A percentile compares a stretch with the other conserved stretches of the same genome.
Conservation (phyloP, 1,140 invertebrate species). For the Diuraphis noxia region DNA sequence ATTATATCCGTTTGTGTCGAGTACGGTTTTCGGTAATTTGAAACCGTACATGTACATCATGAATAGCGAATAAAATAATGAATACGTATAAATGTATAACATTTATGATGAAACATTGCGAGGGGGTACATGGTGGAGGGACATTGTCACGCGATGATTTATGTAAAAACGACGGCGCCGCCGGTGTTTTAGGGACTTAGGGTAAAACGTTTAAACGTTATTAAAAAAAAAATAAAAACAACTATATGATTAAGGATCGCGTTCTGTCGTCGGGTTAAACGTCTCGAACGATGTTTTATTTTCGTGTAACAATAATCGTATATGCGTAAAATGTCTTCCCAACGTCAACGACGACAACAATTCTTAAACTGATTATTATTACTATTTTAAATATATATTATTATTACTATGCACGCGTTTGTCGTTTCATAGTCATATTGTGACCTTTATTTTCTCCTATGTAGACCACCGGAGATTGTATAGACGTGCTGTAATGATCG, state of each 20-base stretch:
- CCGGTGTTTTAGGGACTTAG: neutral
- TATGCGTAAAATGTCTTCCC: neutral
- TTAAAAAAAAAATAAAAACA: neutral
- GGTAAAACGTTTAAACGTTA: slow-evolving; percentile 9
- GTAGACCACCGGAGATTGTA: no score
- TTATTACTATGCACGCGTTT: neutral
- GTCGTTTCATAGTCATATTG: neutral
- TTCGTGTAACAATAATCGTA: neutral
- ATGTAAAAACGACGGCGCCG: slow-evolving; percentile 7
- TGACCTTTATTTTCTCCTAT: neutral
- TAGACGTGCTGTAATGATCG: no score
- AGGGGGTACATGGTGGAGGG: neutral
- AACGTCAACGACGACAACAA: neutral
- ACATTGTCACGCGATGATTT: slow-evolving; percentile 29
- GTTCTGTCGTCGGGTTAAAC: neutral
- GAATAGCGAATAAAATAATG: slow-evolving; percentile 15
- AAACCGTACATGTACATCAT: neutral
- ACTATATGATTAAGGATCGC: neutral
- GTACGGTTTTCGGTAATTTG: slow-evolving; percentile 26
- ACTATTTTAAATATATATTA: neutral
- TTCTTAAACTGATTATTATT: neutral
- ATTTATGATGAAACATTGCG: neutral
- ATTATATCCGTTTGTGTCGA: slow-evolving; percentile 5
- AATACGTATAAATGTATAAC: neutral
- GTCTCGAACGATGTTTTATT: slow-evolving; percentile 10